phyloP scores from a whole-genome alignment of 1,140 invertebrate genomes.

The Brachionus manjavacas region DNA sequence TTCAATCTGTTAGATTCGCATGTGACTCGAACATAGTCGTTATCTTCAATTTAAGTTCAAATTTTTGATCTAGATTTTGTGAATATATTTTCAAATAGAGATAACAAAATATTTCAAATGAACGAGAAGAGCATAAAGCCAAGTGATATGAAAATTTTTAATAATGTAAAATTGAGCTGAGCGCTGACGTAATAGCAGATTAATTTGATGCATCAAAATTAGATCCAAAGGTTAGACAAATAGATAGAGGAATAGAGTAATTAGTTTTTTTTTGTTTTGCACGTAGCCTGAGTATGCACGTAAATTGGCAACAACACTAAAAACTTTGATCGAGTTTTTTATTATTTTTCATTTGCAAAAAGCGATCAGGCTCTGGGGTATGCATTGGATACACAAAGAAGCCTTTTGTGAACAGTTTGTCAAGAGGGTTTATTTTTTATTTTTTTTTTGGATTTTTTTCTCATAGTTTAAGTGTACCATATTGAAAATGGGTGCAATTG shows the following conservation, averaged over 20 bases:
- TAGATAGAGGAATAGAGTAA: not conserved
- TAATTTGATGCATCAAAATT: not conserved
- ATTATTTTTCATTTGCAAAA: too few species aligned
- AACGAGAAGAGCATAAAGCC: too few species aligned
- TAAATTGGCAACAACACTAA: not conserved
- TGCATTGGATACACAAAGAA: not conserved
- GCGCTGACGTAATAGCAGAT: not conserved
- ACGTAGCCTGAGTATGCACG: not conserved
- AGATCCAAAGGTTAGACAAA: not conserved
- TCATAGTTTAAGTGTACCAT: not conserved
- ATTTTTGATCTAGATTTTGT: too few species aligned
- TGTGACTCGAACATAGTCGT: too few species aligned
- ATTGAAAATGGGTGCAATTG: not conserved
- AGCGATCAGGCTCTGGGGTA: too few species aligned
- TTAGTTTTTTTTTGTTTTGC: not conserved
- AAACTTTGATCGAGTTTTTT: too few species aligned
- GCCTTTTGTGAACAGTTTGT: not conserved
- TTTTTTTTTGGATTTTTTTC: not conserved
- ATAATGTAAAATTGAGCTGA: too few species aligned
- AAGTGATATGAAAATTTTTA: too few species aligned
- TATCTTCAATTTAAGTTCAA: too few species aligned
- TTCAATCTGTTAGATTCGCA: too few species aligned
- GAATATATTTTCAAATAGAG: too few species aligned
- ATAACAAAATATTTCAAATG: too few species aligned
- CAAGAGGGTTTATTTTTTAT: not conserved